Evolutionary conservation across 2,113 vertebrate genomes (phyloP).

Genomic region (Climacteris rufus): DNA sequence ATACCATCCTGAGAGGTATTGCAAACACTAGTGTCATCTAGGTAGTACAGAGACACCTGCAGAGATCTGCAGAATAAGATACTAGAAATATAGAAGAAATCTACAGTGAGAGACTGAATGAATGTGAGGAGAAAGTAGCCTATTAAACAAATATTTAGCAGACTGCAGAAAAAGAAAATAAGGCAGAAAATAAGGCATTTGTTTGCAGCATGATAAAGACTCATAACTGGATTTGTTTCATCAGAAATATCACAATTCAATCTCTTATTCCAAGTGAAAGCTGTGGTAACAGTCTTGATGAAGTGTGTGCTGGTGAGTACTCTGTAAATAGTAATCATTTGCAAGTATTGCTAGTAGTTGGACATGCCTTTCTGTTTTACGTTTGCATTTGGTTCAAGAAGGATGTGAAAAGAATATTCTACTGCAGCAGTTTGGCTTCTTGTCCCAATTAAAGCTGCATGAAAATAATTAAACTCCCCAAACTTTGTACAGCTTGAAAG

Average conservation of each 20-base stretch:
- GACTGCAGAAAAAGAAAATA: not conserved
- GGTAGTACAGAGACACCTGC: not conserved
- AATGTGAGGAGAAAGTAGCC: not conserved
- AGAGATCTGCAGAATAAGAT: not conserved
- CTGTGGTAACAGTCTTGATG: constrained; percentile 5
- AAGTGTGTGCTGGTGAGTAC: constrained; percentile 29
- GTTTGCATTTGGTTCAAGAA: not conserved
- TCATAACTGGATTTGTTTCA: constrained; percentile 6
- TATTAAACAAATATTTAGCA: not conserved
- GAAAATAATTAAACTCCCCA: not conserved
- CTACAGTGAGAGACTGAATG: not conserved
- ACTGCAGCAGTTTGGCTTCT: not conserved
- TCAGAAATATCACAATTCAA: constrained; percentile 10
- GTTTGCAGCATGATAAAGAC: not conserved
- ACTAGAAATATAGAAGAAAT: not conserved
- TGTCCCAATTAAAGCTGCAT: not conserved
- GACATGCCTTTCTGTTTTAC: not conserved
- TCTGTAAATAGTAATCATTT: constrained; percentile 49
- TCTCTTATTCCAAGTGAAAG: constrained; percentile 13
- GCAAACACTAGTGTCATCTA: not conserved
- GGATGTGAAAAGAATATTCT: not conserved
- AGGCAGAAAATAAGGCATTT: not conserved
- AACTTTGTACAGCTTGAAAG: not conserved
- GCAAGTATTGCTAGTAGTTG: constrained; percentile 6
- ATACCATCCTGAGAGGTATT: not conserved